A percentile compares a stretch with the other conserved stretches of the same genome.
These are phyloP conservation scores for Plusia festucae DNA, from an alignment of 2,888 invertebrate genomes.

Conservation along the genomic window DNA sequence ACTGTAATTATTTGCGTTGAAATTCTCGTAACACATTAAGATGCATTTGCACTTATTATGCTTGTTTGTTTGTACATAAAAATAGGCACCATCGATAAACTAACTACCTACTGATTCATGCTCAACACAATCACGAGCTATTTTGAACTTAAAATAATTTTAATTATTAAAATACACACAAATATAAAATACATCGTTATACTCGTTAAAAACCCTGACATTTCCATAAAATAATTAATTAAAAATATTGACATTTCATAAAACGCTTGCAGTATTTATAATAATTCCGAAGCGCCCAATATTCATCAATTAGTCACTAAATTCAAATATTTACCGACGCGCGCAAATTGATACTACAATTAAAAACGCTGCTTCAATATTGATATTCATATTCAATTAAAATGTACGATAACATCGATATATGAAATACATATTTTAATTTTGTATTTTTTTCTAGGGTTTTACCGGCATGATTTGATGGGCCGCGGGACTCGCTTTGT, in stretches of 20 bases:
- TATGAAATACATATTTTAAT: constrained; percentile 51
- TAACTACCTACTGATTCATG: too few species aligned
- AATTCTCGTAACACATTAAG: too few species aligned
- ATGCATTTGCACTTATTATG: too few species aligned
- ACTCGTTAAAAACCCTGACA: not conserved
- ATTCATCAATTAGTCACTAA: constrained; percentile 10
- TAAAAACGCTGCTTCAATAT: constrained; percentile 27
- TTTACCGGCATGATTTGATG: constrained; percentile 78
- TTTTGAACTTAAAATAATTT: too few species aligned
- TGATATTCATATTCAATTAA: constrained; percentile 40
- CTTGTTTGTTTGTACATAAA: too few species aligned
- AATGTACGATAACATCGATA: constrained; percentile 27
- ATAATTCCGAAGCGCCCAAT: not conserved
- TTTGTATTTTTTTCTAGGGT: constrained; percentile 72
- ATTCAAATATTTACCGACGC: constrained; percentile 24
- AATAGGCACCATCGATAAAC: too few species aligned
- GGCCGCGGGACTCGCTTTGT: constrained; percentile 69
- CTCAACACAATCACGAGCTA: too few species aligned
- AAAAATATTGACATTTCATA: not conserved
- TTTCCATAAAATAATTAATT: not conserved
- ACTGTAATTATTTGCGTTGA: too few species aligned
- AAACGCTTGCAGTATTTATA: not conserved
- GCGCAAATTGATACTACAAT: constrained; percentile 37
- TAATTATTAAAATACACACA: too few species aligned
- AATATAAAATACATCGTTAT: not conserved